Conservation (phyloP, 2,113 vertebrate species). For the Eupsittula cactorum region DNA sequence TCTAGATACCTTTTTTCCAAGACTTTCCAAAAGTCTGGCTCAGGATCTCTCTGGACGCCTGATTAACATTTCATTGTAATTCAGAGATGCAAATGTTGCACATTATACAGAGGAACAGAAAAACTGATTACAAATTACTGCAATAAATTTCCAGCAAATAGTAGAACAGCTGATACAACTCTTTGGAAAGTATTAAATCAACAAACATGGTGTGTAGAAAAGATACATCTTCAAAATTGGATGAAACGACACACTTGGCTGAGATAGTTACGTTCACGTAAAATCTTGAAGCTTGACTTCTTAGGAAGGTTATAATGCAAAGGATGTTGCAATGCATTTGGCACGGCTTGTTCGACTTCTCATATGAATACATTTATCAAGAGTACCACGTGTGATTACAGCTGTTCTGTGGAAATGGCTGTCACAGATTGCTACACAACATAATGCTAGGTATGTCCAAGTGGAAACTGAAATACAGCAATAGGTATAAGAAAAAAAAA, state of each 20-base stretch:
- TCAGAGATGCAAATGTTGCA: background rate
- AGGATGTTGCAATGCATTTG: background rate
- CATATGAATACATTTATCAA: background rate
- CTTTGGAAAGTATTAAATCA: background rate
- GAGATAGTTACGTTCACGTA: background rate
- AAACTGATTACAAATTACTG: background rate
- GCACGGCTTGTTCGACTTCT: background rate
- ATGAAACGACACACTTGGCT: background rate
- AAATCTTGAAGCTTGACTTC: background rate
- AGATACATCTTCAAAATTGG: background rate
- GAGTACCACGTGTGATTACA: background rate
- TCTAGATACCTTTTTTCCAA: background rate
- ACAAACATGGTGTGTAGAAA: background rate
- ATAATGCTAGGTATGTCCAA: background rate
- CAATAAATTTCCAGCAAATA: background rate
- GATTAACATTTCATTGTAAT: background rate
- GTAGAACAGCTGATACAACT: background rate
- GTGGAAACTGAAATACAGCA: background rate
- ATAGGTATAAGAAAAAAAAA: background rate
- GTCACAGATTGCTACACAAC: background rate
- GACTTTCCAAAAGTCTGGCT: background rate
- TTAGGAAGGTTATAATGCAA: background rate
- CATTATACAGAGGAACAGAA: background rate
- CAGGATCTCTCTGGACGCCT: background rate
- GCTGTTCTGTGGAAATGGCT: background rate